These are phyloP conservation scores for Heliconius eleuchia DNA, from an alignment of 1,140 invertebrate species.

Conservation along the genomic window DNA sequence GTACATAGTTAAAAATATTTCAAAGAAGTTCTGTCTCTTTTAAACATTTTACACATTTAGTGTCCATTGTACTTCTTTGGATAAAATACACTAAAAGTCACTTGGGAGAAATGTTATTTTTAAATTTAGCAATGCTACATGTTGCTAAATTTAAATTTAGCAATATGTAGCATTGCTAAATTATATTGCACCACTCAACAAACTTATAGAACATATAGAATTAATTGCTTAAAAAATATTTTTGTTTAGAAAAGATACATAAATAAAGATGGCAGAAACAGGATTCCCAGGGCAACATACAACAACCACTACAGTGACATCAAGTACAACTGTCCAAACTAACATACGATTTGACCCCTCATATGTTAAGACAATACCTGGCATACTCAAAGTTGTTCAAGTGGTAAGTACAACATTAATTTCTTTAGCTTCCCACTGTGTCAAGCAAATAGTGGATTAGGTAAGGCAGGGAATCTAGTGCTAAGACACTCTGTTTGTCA, in stretches of 20 bases:
- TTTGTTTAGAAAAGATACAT: slow-evolving; percentile 23
- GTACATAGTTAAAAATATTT: neutral
- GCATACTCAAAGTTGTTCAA: slow-evolving; percentile 89
- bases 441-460: no score
- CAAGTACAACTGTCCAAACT: slow-evolving; percentile 85
- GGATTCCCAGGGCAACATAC: slow-evolving; percentile 86
- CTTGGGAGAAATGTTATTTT: no score
- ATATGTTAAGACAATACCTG: slow-evolving; percentile 87
- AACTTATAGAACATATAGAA: no score
- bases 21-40: neutral
- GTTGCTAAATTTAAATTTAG: no score
- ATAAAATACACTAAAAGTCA: no score
- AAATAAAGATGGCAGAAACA: slow-evolving; percentile 82
- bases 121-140: no score
- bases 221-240: neutral
- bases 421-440: no score
- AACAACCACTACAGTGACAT: slow-evolving; percentile 86
- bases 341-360: slow-evolving; percentile 87
- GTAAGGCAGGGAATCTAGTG: no score
- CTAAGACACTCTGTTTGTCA: no score
- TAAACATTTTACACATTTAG: neutral
- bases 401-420: slow-evolving; percentile 84
- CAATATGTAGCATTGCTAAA: no score
- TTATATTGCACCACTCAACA: no score
- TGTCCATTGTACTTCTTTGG: neutral